Base-by-base conservation (phyloP, 2,797 vertebrate species). In the Dromococcyx pavoninus region DNA sequence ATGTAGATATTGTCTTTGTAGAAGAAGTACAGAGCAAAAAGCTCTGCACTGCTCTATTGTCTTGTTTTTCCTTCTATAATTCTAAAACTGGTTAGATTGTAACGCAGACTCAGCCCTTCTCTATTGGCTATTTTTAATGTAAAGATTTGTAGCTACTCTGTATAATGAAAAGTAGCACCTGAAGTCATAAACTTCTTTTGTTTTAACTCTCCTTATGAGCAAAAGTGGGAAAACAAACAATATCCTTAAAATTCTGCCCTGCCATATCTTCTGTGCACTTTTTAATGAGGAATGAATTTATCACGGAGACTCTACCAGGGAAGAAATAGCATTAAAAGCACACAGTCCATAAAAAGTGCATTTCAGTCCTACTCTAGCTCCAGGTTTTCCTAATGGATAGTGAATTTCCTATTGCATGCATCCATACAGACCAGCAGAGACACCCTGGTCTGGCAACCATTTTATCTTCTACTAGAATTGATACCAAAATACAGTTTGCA, bases 1-100 rank as follows among this genome's bases (percentile, higher is more conserved):
- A 72, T 1, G 0, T 25, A 66, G 39, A 53, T 8, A 27, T n/a
- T 64, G 11, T 11, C 88, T n/a, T 39, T 62, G 22, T 6, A 90
- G 48, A 86, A 88, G 86, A 0, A 21, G 2, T 14, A 11, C 8
- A 82, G 35, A 64, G 24, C 16, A 51, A 57, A 85, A 51, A 65
- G 22, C 30, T 60, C 44, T 73, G 11, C 14, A 24, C 9, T 56
- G 17, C 25, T 54, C 37, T 87, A 88, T 86, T 28, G 43, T 80
- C 44, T 83, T 67, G 13, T 46, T 22, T 86, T 87, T 69, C 73
- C 27, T 72, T 72, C 76, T 76, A 9, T n/a, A 91, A 80, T 71
- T 33, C 61, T 78, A 78, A 70, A 77, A 53, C 32, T n/a, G 50
- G 83, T 70, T 41, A 83, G 57, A 70, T 33, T 46, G 7, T 30